These are phyloP conservation scores for Tubiluchus corallicola DNA, from an alignment of 2,888 invertebrate genomes.

Conservation along the genomic window DNA sequence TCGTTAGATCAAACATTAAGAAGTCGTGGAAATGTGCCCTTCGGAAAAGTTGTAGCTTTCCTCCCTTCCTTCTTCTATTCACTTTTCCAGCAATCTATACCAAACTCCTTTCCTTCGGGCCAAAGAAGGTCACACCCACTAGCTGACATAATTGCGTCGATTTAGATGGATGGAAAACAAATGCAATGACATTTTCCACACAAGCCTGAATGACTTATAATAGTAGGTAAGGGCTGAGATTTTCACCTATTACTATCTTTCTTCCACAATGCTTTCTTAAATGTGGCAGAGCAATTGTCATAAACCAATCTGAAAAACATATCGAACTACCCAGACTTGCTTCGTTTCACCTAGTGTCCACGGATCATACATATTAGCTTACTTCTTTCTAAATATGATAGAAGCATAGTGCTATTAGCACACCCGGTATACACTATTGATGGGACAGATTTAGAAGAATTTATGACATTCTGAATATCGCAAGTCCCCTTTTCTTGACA, in stretches of 20 bases:
- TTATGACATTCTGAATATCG: slow-evolving; percentile 27
- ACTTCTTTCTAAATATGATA: slow-evolving; percentile 29
- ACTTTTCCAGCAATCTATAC: no score
- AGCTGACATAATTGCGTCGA: no score
- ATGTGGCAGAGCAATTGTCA: no score
- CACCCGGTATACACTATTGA: slow-evolving; percentile 27
- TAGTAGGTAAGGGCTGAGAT: no score
- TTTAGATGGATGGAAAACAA: no score
- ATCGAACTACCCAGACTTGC: slow-evolving; percentile 26
- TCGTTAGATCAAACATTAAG: background rate
- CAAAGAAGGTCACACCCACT: no score
- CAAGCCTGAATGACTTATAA: no score
- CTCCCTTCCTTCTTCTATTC: slow-evolving; percentile 5
- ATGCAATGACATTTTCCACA: no score
- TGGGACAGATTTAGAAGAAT: slow-evolving; percentile 21
- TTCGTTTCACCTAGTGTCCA: slow-evolving; percentile 24
- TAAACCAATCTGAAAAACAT: no score
- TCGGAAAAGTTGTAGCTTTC: background rate
- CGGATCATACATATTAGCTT: slow-evolving; percentile 23
- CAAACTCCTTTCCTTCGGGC: no score
- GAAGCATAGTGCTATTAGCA: slow-evolving; percentile 24
- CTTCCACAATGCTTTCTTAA: no score
- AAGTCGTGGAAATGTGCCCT: background rate
- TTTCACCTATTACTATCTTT: no score
- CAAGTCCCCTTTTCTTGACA: slow-evolving; percentile 20